Evolutionary conservation across 2,113 vertebrate species (phyloP).

Genomic region (Sciurus niger): DNA sequence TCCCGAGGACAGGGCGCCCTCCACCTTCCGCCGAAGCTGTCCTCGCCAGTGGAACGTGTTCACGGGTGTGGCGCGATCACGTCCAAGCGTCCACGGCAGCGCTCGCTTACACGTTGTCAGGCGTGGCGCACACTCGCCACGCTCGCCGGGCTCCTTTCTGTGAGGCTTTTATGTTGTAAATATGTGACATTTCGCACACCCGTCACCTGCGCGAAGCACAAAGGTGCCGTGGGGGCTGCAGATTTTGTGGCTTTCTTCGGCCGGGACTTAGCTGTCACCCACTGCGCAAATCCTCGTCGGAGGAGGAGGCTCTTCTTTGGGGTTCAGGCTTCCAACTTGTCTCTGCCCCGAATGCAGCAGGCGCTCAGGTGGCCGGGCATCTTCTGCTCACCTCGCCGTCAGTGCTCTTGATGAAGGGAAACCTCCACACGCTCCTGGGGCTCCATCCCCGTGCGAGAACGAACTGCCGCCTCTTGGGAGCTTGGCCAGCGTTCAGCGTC

Average conservation of each 20-base stretch:
- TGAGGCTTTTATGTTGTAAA: not conserved
- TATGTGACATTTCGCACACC: constrained; percentile 16
- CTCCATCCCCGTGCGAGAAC: not conserved
- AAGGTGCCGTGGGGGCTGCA: not conserved
- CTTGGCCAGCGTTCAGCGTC: not conserved
- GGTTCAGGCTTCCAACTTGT: not conserved
- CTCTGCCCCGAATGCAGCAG: not conserved
- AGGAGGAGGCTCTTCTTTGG: not conserved
- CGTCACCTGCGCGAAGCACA: constrained; percentile 2
- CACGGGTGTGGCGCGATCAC: not conserved
- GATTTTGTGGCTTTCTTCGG: constrained; percentile 9
- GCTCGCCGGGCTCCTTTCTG: not conserved
- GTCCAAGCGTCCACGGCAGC: not conserved
- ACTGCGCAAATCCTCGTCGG: not conserved
- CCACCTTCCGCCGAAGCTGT: not conserved
- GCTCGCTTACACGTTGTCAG: not conserved
- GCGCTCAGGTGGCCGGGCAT: not conserved
- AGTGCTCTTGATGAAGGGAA: not conserved
- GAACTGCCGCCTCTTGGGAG: not conserved
- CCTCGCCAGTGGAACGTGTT: not conserved
- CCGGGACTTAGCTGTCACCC: not conserved
- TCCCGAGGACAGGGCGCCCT: not conserved
- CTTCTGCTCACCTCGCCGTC: not conserved
- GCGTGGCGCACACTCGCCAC: not conserved
- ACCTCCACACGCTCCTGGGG: too few relatives aligned